Base-by-base conservation (phyloP, 1,140 invertebrate species). In the Megalopta genalis region DNA sequence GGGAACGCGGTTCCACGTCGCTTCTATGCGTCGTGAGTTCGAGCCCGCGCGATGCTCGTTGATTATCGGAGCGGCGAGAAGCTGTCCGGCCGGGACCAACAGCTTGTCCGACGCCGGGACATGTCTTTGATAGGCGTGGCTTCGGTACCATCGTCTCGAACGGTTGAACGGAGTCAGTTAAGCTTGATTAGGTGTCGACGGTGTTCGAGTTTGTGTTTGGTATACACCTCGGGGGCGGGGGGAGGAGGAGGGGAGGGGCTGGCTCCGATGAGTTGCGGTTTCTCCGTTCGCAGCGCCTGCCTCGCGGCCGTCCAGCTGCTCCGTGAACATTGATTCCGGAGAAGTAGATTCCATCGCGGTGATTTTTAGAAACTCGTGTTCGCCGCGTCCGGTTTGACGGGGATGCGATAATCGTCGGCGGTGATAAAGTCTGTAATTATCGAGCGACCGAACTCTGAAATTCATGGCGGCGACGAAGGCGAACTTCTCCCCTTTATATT, bases 41-140 rank as follows among this genome's bases (percentile, higher is more conserved):
- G 68, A 70, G 65, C 60, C 75, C 27, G 54, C 72, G 49, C 54
- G 63, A 77, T 68, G 68, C 73, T 52, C 72, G 74, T 85, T 57
- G 79, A 85, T 85, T 85, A 85, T 85, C 83, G 74, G 39, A 69
- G 65, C 74, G 57, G 54, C 39, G 52, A 32, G 52, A 59, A 67
- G 70, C 52, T 57, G 57, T 59, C 42, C 10, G 25, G 18, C 16
- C 23, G 68, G 14, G 3, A 49, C 66, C 23, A 49, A 27, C 27
- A 62, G 39, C 74, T 62, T 60, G 65, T 69, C 57, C 0, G 54
- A 37, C 27, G 65, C 42, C 46, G 39, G 16, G 62, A 77, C 66
- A 3, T 77, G 74, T 69, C 65, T 77, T 62, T 69, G 74, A 77
- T 69, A 77, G 74, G 74, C 57, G 74, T 77, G 74, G 74, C 66